These are phyloP conservation scores for Toxotes lorentzi DNA, from an alignment of 2,797 vertebrate species.

Conservation along the genomic window DNA sequence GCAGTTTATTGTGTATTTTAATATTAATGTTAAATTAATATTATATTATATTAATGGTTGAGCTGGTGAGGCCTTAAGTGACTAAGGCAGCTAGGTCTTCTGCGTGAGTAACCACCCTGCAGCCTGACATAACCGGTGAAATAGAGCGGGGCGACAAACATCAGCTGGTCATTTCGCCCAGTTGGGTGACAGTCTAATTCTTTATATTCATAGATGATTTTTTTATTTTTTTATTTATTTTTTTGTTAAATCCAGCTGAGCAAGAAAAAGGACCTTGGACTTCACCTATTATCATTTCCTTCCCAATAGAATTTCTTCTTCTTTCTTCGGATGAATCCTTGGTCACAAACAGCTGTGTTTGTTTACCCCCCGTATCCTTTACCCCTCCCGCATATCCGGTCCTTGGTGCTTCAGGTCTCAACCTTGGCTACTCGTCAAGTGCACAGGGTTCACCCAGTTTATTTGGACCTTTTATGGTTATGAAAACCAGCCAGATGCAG, in stretches of 20 bases:
- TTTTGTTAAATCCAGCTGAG: neutral
- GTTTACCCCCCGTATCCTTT: slow-evolving; percentile 21
- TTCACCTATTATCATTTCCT: slow-evolving; percentile 15
- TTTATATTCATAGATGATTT: slow-evolving; percentile 23
- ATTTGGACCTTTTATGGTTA: slow-evolving; percentile 26
- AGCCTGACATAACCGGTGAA: slow-evolving; percentile 49
- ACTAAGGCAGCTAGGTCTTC: slow-evolving; percentile 42
- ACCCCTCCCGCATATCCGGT: slow-evolving; percentile 42
- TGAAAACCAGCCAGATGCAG: slow-evolving; percentile 50
- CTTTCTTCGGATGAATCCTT: slow-evolving; percentile 16
- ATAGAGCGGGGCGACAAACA: slow-evolving; percentile 36
- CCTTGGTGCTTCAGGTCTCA: slow-evolving; percentile 41
- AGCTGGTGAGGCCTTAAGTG: slow-evolving; percentile 45
- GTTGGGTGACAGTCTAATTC: slow-evolving; percentile 35
- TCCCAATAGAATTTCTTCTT: slow-evolving; percentile 17
- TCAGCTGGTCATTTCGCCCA: slow-evolving; percentile 34
- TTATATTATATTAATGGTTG: slow-evolving; percentile 51
- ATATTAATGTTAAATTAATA: slow-evolving; percentile 66
- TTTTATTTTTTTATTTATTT: neutral
- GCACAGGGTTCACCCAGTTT: slow-evolving; percentile 25
- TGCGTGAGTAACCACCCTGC: slow-evolving; percentile 56
- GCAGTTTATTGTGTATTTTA: slow-evolving; percentile 47
- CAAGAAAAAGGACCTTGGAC: slow-evolving; percentile 41
- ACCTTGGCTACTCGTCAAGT: slow-evolving; percentile 55
- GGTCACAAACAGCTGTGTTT: slow-evolving; percentile 39